These are phyloP conservation scores for Gambusia holbrooki DNA, from an alignment of 2,113 vertebrate genomes.

Conservation along the genomic window DNA sequence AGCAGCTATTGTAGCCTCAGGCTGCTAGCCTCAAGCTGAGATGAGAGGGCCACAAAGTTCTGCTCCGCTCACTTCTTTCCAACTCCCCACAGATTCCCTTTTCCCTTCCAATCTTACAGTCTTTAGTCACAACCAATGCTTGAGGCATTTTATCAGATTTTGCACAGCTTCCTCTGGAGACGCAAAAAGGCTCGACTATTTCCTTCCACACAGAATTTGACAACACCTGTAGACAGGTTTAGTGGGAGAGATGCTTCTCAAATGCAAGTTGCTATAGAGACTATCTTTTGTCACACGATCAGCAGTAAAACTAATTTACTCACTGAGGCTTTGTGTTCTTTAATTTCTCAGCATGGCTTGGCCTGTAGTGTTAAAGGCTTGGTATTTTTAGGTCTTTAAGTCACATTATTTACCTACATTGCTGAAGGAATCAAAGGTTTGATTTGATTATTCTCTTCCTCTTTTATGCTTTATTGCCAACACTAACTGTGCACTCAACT, in stretches of 20 bases:
- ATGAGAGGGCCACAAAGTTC: constrained; percentile 10
- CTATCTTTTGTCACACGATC: neutral
- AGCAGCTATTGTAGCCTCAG: constrained; percentile 7
- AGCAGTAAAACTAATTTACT: neutral
- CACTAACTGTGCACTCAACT: neutral
- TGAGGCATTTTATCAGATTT: constrained; percentile 25
- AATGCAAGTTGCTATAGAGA: neutral
- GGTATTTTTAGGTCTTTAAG: neutral
- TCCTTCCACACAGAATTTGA: neutral
- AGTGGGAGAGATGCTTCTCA: neutral
- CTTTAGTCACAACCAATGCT: constrained; percentile 17
- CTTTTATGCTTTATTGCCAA: neutral
- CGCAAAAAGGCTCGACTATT: constrained; percentile 1
- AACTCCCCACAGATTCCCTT: constrained; percentile 8
- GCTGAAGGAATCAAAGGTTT: neutral
- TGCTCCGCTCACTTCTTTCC: constrained; percentile 20
- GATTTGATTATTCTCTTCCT: neutral
- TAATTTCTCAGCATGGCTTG: neutral
- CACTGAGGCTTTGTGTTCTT: neutral
- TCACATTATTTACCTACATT: neutral
- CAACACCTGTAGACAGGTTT: constrained; percentile 4
- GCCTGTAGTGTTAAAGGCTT: no score
- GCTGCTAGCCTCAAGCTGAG: constrained; percentile 18
- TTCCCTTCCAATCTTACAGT: constrained; percentile 2
- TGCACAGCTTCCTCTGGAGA: constrained; percentile 19